Base-by-base conservation (phyloP, 1,140 invertebrate species). In the Kradibia gibbosae region DNA sequence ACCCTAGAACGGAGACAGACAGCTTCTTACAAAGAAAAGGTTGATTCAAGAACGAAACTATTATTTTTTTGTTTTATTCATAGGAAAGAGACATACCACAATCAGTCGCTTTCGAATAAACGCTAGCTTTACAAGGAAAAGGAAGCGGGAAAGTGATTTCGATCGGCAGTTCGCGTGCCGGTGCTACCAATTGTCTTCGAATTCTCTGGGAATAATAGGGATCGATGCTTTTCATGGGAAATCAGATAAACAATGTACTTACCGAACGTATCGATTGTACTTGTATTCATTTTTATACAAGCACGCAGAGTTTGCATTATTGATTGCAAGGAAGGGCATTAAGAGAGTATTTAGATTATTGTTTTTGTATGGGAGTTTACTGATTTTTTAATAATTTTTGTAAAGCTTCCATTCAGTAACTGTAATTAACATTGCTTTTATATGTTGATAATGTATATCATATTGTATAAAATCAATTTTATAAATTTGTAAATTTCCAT, bases 91-190 rank as follows among this genome's bases (percentile, higher is more conserved):
- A 34, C 25, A 25, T 60, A n/a, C 17, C 60, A 71, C 53, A 53
- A 77, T 70, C 13, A 53, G 10, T 65, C 36, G 81, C 83, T 84
- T 83, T 86, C 78, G 48, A 85, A 84, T 81, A 78, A 84, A 45
- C 48, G 34, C 4, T 82, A 82, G 78, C 78, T 81, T 85, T 83
- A 78, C 83, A 81, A 82, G 84, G 83, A 83, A 84, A 85, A 85
- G 84, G 85, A 86, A 86, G 82, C 84, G 86, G 84, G 87, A 89
- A 89, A 89, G 88, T 87, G 86, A 88, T 88, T 87, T 86, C 85
- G 86, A 87, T 86, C 87, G 83, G 78, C 79, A 78, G 84, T 79
- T 85, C 85, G 83, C 83, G 82, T 86, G 83, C 78, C 77, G 81
- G 72, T 75, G 67, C 79, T 84, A 39, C 25, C 83, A 84, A 87